Evolutionary conservation across 2,113 vertebrate genomes (phyloP).

Genomic region (Sminthopsis crassicaudata): DNA sequence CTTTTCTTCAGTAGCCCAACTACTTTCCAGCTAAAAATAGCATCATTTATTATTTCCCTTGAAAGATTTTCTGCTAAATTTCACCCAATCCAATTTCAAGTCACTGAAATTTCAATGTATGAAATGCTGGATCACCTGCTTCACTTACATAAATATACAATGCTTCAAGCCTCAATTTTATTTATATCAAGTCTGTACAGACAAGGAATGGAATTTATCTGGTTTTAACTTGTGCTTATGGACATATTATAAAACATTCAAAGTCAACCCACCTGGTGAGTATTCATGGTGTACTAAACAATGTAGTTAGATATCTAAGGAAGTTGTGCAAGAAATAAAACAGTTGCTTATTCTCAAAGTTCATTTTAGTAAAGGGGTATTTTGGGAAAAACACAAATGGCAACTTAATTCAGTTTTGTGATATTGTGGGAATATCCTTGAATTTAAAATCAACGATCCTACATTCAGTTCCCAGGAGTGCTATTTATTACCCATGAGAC

Average conservation of each 20-base stretch:
- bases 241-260: conserved; percentile 22
- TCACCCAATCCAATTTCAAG: conserved; percentile 58
- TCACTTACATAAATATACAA: conserved; percentile 41
- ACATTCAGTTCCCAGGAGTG: not conserved
- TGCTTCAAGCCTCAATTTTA: conserved; percentile 33
- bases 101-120: conserved; percentile 56
- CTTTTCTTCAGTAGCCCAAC: conserved; percentile 51
- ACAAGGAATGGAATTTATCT: conserved; percentile 9
- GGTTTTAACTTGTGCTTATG: not conserved
- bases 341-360: not conserved
- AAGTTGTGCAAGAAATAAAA: not conserved
- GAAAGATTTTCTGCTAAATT: conserved; percentile 59
- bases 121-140: conserved; percentile 56
- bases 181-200: conserved; percentile 41
- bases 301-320: not conserved
- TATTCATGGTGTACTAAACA: not conserved
- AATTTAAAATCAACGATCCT: not conserved
- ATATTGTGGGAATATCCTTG: not conserved
- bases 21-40: conserved; percentile 55
- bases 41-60: conserved; percentile 54
- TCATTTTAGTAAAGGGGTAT: not conserved
- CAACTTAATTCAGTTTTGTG: not conserved
- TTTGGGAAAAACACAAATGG: not conserved
- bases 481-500: not conserved
- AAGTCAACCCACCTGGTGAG: not conserved